Conservation (phyloP, 2,113 vertebrate genomes). For the Talpa occidentalis region DNA sequence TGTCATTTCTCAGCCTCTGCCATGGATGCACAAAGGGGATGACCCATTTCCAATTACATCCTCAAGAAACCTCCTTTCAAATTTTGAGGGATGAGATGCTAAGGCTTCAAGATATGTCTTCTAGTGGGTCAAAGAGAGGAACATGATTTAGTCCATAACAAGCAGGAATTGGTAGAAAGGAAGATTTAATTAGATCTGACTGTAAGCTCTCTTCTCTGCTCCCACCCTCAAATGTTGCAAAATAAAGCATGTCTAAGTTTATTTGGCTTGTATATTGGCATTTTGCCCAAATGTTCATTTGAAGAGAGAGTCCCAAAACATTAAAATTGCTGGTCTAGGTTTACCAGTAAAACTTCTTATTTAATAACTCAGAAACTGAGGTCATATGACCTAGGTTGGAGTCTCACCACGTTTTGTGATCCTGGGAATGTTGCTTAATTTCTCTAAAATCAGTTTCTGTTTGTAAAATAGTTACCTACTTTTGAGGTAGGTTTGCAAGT, state of each 20-base stretch:
- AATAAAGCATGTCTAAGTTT: background rate
- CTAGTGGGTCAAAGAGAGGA: background rate
- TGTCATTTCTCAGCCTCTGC: background rate
- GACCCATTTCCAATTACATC: background rate
- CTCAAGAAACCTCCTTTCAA: background rate
- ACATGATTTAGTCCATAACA: background rate
- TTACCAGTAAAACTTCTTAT: background rate
- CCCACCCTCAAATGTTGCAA: background rate
- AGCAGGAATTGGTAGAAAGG: background rate
- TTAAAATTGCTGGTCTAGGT: background rate
- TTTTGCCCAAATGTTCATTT: background rate
- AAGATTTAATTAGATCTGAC: background rate
- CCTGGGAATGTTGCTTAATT: background rate
- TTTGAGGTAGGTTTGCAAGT: background rate
- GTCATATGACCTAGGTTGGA: background rate
- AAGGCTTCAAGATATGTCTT: background rate
- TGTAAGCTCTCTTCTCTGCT: background rate
- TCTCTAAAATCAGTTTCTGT: background rate
- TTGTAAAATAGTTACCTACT: background rate
- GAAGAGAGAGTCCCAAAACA: background rate
- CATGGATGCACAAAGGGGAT: background rate
- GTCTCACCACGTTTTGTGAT: background rate
- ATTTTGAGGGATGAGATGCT: background rate
- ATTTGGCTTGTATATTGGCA: background rate
- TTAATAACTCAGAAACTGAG: background rate